Conservation (phyloP, 2,113 vertebrate genomes). For the Phoenicopterus ruber region DNA sequence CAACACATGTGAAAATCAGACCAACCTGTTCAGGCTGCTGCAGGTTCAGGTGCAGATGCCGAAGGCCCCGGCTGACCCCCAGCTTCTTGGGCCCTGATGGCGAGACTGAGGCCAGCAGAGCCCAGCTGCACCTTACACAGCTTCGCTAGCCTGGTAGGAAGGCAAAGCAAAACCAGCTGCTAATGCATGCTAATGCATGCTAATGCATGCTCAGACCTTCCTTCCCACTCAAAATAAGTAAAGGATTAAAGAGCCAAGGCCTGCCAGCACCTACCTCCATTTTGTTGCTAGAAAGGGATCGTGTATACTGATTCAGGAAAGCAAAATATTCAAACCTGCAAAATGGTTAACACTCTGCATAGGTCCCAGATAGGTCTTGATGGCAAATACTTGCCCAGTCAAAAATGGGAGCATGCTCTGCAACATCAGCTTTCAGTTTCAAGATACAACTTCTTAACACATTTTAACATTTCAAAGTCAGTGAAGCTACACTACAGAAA, state of each 20-base stretch:
- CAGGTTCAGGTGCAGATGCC: not conserved
- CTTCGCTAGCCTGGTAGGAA: not conserved
- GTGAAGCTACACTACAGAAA: not conserved
- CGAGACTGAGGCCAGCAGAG: not conserved
- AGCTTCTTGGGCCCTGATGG: too few species aligned
- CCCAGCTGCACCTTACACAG: not conserved
- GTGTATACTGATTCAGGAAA: not conserved
- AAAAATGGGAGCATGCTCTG: not conserved
- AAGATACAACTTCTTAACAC: not conserved
- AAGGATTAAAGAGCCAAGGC: not conserved
- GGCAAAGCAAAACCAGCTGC: not conserved
- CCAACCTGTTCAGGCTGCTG: accelerated
- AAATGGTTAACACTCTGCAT: too few species aligned
- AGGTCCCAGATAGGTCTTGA: not conserved
- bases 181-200: not conserved
- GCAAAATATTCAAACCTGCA: not conserved
- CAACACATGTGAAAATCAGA: not conserved
- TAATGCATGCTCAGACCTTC: not conserved
- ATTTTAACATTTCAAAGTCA: not conserved
- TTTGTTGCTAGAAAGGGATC: not conserved
- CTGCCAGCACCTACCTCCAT: not conserved
- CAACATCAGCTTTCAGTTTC: not conserved
- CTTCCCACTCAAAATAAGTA: not conserved
- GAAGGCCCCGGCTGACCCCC: not conserved
- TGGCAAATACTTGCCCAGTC: not conserved